Percentiles rank a stretch among this genome's conserved stretches.
phyloP scores from a whole-genome alignment of 2,797 vertebrate genomes.

The Chrosomus eos region DNA sequence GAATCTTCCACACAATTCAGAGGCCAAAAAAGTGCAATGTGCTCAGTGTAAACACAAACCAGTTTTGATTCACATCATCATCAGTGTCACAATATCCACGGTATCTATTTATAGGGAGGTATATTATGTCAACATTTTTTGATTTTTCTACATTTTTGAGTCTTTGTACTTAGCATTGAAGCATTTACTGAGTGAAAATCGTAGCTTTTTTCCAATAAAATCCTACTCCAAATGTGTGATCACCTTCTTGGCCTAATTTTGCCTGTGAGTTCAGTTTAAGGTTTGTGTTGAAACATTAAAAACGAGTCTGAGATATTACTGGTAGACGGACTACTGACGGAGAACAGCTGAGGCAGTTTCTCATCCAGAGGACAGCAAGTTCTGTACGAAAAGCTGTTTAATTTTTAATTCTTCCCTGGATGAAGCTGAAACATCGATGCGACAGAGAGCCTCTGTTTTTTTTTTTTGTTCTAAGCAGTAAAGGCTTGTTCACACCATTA shows the following conservation, averaged over 20 bases:
- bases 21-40: background rate
- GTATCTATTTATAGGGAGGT: background rate
- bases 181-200: background rate
- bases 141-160: background rate
- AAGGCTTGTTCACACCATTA: background rate
- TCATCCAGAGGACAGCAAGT: background rate
- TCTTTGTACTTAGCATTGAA: background rate
- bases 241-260: background rate
- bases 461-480: background rate
- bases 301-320: background rate
- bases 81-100: background rate
- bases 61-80: background rate
- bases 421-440: background rate
- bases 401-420: constrained; percentile 46
- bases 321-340: background rate
- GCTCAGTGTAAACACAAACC: background rate
- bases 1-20: background rate
- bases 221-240: background rate
- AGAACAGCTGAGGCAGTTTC: constrained; percentile 19
- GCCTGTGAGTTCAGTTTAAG: background rate
- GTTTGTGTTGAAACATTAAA: constrained; percentile 6
- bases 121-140: background rate
- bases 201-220: background rate
- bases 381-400: constrained; percentile 20
- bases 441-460: background rate